phyloP scores from a whole-genome alignment of 2,113 vertebrate genomes.

The Tylochromis polylepis region DNA sequence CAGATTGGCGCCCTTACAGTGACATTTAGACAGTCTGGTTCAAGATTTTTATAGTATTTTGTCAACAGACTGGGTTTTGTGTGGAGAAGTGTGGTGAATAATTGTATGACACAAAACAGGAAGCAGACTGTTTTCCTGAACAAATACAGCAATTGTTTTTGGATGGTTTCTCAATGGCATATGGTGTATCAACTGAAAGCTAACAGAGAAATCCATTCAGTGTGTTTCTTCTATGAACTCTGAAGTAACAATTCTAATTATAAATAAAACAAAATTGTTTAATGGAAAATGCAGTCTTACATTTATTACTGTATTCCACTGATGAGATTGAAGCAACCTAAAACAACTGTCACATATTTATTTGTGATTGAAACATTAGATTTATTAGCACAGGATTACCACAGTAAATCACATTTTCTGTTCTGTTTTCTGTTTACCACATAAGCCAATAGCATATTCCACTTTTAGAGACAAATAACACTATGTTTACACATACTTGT shows the following conservation, averaged over 20 bases:
- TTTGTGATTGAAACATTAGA: neutral
- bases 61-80: conserved; percentile 2
- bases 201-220: neutral
- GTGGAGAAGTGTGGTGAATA: conserved; percentile 21
- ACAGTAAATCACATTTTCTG: neutral
- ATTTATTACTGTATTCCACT: neutral
- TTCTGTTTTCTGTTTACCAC: neutral
- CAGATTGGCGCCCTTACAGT: neutral
- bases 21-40: neutral
- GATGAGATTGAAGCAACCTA: neutral
- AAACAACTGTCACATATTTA: neutral
- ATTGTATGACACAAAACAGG: conserved; percentile 7
- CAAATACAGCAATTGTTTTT: conserved; percentile 30
- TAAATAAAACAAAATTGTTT: neutral
- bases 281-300: neutral
- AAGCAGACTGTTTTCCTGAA: conserved; percentile 3
- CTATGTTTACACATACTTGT: neutral
- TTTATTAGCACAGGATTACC: neutral
- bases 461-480: neutral
- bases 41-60: neutral
- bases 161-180: conserved; percentile 12
- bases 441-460: neutral
- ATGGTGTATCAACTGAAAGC: conserved; percentile 23
- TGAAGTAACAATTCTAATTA: conserved; percentile 7
- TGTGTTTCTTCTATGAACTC: neutral